Percentiles rank a stretch among this genome's conserved stretches.
Conservation (phyloP, 2,888 invertebrate genomes). For the Limnephilus marmoratus region DNA sequence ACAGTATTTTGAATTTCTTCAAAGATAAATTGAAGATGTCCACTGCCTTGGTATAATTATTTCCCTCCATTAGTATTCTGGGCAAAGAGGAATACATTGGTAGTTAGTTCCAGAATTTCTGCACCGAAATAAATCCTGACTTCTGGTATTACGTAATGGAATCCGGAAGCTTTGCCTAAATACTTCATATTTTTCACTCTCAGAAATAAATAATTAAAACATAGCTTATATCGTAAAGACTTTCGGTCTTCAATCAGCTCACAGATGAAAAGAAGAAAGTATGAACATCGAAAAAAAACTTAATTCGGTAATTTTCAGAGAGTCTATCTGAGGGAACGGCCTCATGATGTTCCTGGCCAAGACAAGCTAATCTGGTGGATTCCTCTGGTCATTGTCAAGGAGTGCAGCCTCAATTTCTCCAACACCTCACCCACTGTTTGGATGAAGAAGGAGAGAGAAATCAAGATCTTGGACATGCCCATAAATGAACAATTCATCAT, state of each 20-base stretch:
- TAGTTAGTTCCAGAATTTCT: too few relatives aligned
- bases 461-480: slow-evolving; percentile 77
- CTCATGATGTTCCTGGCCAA: slow-evolving; percentile 84
- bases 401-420: slow-evolving; percentile 79
- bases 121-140: too few relatives aligned
- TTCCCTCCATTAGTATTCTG: too few relatives aligned
- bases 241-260: neutral
- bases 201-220: neutral
- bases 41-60: too few relatives aligned
- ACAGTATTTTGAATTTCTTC: too few relatives aligned
- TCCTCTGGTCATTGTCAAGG: slow-evolving; percentile 81
- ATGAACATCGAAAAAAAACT: neutral
- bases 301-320: slow-evolving; percentile 72
- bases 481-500: slow-evolving; percentile 82
- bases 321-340: slow-evolving; percentile 84
- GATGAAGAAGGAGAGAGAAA: slow-evolving; percentile 79
- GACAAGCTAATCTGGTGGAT: slow-evolving; percentile 86
- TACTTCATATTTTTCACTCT: neutral
- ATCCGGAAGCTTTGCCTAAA: too few relatives aligned
- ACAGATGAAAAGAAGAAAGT: neutral
- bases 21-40: too few relatives aligned
- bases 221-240: neutral
- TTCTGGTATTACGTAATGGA: too few relatives aligned
- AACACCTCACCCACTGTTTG: slow-evolving; percentile 79
- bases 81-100: too few relatives aligned